These are phyloP conservation scores for Esox niger DNA, from an alignment of 2,113 vertebrate species.

Conservation along the genomic window DNA sequence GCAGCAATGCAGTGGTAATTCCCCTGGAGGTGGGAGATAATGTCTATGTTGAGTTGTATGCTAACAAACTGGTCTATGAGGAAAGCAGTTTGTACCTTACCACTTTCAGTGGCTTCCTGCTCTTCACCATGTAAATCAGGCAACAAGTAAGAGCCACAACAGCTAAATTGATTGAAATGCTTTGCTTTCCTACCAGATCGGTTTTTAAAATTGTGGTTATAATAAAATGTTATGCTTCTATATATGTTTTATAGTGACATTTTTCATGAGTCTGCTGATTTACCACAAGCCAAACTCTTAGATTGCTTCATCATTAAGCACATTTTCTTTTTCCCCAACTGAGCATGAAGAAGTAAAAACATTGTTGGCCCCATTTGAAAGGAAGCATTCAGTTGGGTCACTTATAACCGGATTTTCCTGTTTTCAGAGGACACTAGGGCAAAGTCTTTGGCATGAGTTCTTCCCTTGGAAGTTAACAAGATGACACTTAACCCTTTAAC, in stretches of 20 bases:
- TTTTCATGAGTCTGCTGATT: neutral
- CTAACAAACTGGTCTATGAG: conserved; percentile 32
- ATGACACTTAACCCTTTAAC: too few species aligned
- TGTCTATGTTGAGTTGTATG: conserved; percentile 39
- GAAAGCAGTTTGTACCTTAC: conserved; percentile 46
- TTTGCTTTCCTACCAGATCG: neutral
- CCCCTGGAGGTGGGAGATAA: conserved; percentile 47
- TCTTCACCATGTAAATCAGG: conserved; percentile 38
- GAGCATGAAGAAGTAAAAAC: too few species aligned
- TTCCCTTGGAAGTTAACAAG: too few species aligned
- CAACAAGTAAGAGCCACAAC: neutral
- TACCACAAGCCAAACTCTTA: neutral
- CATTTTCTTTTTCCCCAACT: too few species aligned
- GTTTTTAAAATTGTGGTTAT: neutral
- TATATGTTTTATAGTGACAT: neutral
- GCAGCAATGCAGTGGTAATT: conserved; percentile 55
- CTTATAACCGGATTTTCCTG: too few species aligned
- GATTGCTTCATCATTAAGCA: too few species aligned
- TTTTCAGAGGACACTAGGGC: too few species aligned
- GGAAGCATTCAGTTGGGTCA: too few species aligned
- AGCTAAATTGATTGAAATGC: neutral
- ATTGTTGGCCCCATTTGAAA: too few species aligned
- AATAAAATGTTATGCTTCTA: neutral
- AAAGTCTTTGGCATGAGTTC: too few species aligned
- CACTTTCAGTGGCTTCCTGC: conserved; percentile 56